phyloP scores from a whole-genome alignment of 2,888 invertebrate genomes.

The Hypomecis punctinalis region DNA sequence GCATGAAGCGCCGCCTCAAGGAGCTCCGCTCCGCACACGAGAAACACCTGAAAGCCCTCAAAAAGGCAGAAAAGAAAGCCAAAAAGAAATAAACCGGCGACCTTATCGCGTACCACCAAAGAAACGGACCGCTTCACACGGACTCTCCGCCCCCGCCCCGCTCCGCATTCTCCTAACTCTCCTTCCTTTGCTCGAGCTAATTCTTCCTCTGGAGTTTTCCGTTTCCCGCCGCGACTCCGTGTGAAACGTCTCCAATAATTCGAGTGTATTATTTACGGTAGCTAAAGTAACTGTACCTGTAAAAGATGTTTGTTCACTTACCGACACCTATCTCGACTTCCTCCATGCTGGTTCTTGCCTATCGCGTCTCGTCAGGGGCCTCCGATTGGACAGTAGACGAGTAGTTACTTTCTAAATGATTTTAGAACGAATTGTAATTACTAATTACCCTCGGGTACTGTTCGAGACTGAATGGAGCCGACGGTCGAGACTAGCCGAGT shows the following conservation, averaged over 20 bases:
- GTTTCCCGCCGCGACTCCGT: conserved; percentile 13
- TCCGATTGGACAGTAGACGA: conserved; percentile 33
- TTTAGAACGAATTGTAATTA: conserved; percentile 37
- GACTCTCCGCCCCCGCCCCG: conserved; percentile 32
- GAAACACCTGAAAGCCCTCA: conserved; percentile 93
- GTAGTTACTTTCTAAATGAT: conserved; percentile 39
- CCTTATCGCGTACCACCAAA: conserved; percentile 54
- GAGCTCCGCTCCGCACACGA: conserved; percentile 93
- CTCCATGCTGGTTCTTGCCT: conserved; percentile 47
- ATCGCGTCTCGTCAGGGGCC: conserved; percentile 30
- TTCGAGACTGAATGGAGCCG: conserved; percentile 40
- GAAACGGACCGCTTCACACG: conserved; percentile 56
- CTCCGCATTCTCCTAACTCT: conserved; percentile 37
- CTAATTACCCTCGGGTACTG: conserved; percentile 16
- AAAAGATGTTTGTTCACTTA: conserved; percentile 31
- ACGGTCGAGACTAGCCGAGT: conserved; percentile 62
- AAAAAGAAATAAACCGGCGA: conserved; percentile 86
- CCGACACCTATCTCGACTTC: conserved; percentile 36
- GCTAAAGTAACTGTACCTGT: conserved; percentile 34
- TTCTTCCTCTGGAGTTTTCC: background rate
- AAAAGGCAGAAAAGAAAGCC: conserved; percentile 93
- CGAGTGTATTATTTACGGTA: conserved; percentile 33
- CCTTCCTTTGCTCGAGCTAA: conserved; percentile 8
- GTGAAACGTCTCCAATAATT: conserved; percentile 30
- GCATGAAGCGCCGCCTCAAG: conserved; percentile 93